These are phyloP conservation scores for Morpho helenor DNA, from an alignment of 2,888 invertebrate species.

Conservation along the genomic window DNA sequence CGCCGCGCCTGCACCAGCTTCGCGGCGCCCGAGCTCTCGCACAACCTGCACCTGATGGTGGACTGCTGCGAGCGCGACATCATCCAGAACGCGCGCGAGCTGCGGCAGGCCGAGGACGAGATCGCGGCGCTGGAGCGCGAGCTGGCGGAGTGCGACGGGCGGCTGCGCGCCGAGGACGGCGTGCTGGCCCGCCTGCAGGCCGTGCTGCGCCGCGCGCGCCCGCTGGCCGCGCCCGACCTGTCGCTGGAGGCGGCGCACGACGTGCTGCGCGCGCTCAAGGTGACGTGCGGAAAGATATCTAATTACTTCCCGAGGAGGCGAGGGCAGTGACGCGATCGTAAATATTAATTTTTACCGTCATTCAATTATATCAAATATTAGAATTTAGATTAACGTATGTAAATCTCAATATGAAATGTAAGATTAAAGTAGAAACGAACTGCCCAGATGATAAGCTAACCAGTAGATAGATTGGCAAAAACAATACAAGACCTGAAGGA, in stretches of 20 bases:
- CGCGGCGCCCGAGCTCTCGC: conserved; percentile 92
- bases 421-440: no score
- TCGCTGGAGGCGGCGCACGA: conserved; percentile 59
- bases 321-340: no score
- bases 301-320: no score
- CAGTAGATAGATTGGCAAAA: no score
- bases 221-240: conserved; percentile 61
- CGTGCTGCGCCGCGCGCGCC: conserved; percentile 84
- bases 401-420: no score
- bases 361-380: no score
- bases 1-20: conserved; percentile 83
- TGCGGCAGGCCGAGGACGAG: conserved; percentile 88
- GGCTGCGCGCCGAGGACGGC: conserved; percentile 84
- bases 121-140: conserved; percentile 90
- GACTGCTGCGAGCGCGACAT: conserved; percentile 98
- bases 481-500: no score
- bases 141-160: conserved; percentile 82
- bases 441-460: no score
- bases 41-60: conserved; percentile 94
- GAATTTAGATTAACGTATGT: no score
- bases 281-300: conserved; percentile 22
- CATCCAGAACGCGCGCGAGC: conserved; percentile 88
- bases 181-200: conserved; percentile 83
- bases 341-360: no score
- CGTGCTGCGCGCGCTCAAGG: conserved; percentile 65